Conservation (phyloP, 2,113 vertebrate species). For the Phycodurus eques region DNA sequence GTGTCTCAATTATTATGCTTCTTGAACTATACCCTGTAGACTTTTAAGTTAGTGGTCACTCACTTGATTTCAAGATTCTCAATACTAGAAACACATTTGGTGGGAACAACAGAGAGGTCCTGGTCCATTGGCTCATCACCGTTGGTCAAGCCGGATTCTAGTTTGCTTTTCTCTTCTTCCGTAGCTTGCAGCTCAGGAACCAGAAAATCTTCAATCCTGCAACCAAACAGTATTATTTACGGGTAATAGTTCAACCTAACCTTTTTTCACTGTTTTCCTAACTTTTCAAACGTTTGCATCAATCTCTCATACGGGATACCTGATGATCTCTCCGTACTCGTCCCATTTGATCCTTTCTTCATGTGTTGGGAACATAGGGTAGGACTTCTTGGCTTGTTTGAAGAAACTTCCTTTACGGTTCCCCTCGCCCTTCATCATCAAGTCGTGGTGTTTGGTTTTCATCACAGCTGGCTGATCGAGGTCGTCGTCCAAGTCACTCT, state of each 20-base stretch:
- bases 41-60: slow-evolving; percentile 46
- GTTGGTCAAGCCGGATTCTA: slow-evolving; percentile 90
- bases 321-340: slow-evolving; percentile 98
- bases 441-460: slow-evolving; percentile 91
- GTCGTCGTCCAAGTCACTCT: slow-evolving; percentile 94
- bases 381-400: slow-evolving; percentile 98
- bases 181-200: slow-evolving; percentile 96
- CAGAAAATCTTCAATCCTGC: slow-evolving; percentile 93
- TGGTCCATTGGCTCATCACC: slow-evolving; percentile 99
- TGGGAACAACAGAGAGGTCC: slow-evolving; percentile 94
- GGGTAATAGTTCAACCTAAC: background rate
- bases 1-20: background rate
- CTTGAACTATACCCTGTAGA: background rate
- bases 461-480: slow-evolving; percentile 85
- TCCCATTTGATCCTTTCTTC: slow-evolving; percentile 99
- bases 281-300: background rate
- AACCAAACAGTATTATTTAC: background rate
- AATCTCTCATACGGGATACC: slow-evolving; percentile 67
- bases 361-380: slow-evolving; percentile 95
- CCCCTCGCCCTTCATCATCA: slow-evolving; percentile 99
- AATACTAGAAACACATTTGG: slow-evolving; percentile 88
- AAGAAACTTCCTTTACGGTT: slow-evolving; percentile 96
- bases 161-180: slow-evolving; percentile 96
- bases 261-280: background rate
- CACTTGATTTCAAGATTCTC: slow-evolving; percentile 96